A percentile compares a stretch with the other conserved stretches of the same genome.
Conservation (phyloP, 2,113 vertebrate genomes). For the Aix galericulata region DNA sequence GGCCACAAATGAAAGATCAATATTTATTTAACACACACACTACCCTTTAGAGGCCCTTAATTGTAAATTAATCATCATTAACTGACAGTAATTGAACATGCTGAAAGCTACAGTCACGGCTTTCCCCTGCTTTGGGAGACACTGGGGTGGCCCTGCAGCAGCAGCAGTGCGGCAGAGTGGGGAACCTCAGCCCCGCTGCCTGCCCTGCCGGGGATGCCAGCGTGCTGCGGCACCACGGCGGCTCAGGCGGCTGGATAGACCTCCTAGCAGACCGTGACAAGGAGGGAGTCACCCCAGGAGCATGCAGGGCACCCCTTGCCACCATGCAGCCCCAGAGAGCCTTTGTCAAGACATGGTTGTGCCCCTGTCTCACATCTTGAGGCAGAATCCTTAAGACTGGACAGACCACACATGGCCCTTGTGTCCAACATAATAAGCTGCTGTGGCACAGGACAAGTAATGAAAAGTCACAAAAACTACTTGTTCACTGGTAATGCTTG, state of each 20-base stretch:
- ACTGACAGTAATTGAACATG: slow-evolving; percentile 59
- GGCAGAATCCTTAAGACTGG: neutral
- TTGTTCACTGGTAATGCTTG: too few relatives aligned
- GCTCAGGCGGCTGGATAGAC: neutral
- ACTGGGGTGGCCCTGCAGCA: rapidly evolving
- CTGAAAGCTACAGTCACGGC: neutral
- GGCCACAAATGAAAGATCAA: slow-evolving; percentile 66
- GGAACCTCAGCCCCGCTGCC: too few relatives aligned
- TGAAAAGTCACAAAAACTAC: too few relatives aligned
- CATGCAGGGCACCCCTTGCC: rapidly evolving
- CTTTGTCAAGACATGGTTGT: rapidly evolving
- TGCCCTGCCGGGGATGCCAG: neutral
- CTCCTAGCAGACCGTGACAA: rapidly evolving
- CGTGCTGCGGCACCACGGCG: neutral
- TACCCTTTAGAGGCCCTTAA: slow-evolving; percentile 64
- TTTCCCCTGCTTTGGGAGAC: neutral
- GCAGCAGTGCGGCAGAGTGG: neutral
- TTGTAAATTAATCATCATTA: slow-evolving; percentile 73
- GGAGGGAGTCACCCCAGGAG: neutral
- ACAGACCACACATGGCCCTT: rapidly evolving
- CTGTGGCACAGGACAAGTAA: too few relatives aligned
- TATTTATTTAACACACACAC: slow-evolving; percentile 70
- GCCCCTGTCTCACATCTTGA: neutral
- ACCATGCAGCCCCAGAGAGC: neutral
- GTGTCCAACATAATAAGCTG: neutral